These are phyloP conservation scores for Acanthosepion esculentum DNA, from an alignment of 2,888 invertebrate genomes.

Conservation along the genomic window DNA sequence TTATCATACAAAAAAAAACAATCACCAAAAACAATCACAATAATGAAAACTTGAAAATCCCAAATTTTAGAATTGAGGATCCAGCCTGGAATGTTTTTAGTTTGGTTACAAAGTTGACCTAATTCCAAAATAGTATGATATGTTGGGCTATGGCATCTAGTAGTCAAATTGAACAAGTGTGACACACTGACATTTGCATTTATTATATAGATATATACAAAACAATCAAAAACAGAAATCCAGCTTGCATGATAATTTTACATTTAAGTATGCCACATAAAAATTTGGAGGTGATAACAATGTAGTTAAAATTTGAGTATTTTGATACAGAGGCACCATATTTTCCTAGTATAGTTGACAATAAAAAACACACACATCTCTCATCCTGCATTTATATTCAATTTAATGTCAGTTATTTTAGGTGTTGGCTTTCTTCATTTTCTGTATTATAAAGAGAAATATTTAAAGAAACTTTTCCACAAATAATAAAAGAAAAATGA, in stretches of 20 bases:
- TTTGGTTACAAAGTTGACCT: no score
- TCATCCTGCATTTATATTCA: not conserved
- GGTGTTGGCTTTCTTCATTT: not conserved
- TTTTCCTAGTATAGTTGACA: not conserved
- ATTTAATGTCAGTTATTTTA: not conserved
- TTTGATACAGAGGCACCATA: not conserved
- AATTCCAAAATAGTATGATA: no score
- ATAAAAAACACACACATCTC: not conserved
- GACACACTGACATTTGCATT: no score
- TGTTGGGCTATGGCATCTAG: no score
- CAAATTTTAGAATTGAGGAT: no score
- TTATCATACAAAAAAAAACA: no score
- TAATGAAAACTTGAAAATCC: no score
- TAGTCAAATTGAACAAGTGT: no score
- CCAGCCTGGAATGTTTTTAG: no score
- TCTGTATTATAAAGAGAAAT: not conserved
- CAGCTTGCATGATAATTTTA: not conserved
- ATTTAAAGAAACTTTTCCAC: no score
- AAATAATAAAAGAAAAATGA: no score
- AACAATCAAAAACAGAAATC: not conserved
- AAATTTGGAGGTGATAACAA: not conserved
- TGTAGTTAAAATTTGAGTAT: not conserved
- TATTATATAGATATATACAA: not conserved
- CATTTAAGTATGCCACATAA: not conserved
- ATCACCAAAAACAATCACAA: no score